phyloP scores from a whole-genome alignment of 2,888 invertebrate species.

The Cetonia aurata region DNA sequence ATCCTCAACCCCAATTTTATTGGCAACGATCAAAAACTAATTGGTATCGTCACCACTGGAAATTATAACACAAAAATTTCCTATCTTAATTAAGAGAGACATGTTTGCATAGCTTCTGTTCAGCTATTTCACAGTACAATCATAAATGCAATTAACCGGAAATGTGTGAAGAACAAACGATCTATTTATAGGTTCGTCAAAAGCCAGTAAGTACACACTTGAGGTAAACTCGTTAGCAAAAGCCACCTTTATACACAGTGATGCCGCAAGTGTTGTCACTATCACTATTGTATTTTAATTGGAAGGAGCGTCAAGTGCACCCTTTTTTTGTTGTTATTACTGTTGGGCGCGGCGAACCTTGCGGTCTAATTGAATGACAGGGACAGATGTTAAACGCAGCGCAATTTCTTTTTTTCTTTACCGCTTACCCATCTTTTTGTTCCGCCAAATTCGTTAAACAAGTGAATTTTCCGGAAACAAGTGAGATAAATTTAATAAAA shows the following conservation, averaged over 20 bases:
- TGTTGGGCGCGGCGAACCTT: not conserved
- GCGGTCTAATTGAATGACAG: constrained; percentile 33
- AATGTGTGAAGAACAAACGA: too few relatives aligned
- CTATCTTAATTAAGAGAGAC: too few relatives aligned
- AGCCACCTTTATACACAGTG: not conserved
- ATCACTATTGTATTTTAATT: constrained; percentile 15
- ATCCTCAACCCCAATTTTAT: too few relatives aligned
- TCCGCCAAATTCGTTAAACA: constrained; percentile 21
- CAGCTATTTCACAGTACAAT: too few relatives aligned
- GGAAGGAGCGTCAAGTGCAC: constrained; percentile 2
- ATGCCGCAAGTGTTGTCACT: constrained; percentile 10
- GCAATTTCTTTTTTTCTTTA: not conserved
- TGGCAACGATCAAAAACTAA: too few relatives aligned
- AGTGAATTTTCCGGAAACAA: constrained; percentile 21
- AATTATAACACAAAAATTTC: too few relatives aligned
- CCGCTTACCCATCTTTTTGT: not conserved
- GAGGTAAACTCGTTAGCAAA: too few relatives aligned
- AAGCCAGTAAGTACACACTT: too few relatives aligned
- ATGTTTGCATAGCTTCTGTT: too few relatives aligned
- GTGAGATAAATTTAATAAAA: constrained; percentile 28
- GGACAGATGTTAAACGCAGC: constrained; percentile 22
- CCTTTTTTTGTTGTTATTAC: constrained; percentile 9
- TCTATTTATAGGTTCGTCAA: too few relatives aligned
- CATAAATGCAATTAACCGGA: too few relatives aligned
- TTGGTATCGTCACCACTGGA: too few relatives aligned